A percentile compares a stretch with the other conserved stretches of the same genome.
These are phyloP conservation scores for Epinephelus fuscoguttatus DNA, from an alignment of 2,113 vertebrate genomes.

Conservation along the genomic window DNA sequence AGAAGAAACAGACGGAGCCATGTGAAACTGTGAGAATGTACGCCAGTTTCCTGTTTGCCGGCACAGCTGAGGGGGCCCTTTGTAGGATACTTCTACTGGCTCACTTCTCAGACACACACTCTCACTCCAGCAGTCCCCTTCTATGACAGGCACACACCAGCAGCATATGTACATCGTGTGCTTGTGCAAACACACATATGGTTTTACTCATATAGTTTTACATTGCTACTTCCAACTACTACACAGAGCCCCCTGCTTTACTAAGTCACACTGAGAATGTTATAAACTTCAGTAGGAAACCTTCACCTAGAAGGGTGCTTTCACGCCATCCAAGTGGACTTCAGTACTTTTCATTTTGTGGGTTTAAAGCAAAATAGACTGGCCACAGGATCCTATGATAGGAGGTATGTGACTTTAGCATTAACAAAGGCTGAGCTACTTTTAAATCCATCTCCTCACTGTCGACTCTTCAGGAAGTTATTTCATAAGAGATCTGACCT, in stretches of 20 bases:
- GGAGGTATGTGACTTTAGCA: too few species aligned
- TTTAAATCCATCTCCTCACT: too few species aligned
- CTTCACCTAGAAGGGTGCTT: too few species aligned
- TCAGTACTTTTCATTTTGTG: too few species aligned
- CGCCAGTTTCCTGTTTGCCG: conserved; percentile 79
- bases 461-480: too few species aligned
- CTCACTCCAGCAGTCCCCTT: conserved; percentile 21
- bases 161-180: conserved; percentile 32
- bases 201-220: conserved; percentile 28
- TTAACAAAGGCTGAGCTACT: too few species aligned
- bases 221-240: not conserved
- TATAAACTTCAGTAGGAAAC: too few species aligned
- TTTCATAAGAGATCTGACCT: too few species aligned
- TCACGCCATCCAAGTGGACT: too few species aligned
- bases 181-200: conserved; percentile 22
- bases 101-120: conserved; percentile 33
- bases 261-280: not conserved
- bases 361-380: too few species aligned
- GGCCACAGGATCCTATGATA: too few species aligned
- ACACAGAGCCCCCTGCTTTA: not conserved
- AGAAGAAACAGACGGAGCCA: conserved; percentile 58
- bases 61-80: conserved; percentile 69
- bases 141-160: conserved; percentile 41
- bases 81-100: conserved; percentile 61
- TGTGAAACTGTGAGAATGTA: conserved; percentile 72